Evolutionary conservation across 2,888 invertebrate genomes (phyloP).

Genomic region (Machimus rusticus): DNA sequence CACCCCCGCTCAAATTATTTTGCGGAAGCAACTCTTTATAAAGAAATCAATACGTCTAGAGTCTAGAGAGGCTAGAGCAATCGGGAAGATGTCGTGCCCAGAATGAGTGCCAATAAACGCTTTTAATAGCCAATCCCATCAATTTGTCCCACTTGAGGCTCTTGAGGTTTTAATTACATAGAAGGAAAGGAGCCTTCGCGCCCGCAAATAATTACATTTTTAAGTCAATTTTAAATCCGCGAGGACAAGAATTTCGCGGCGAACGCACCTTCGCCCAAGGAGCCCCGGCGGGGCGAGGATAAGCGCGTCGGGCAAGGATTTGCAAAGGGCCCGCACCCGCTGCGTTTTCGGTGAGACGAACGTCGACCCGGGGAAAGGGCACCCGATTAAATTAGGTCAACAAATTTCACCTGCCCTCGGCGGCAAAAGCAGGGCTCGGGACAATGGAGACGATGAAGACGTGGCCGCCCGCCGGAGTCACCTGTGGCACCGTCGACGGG

Average conservation of each 20-base stretch:
- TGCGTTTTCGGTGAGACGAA: background rate
- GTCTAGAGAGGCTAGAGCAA: background rate
- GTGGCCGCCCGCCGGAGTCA: background rate
- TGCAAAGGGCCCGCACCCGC: background rate
- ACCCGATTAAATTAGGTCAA: slow-evolving; percentile 7
- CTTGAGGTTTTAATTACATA: background rate
- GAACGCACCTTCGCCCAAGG: background rate
- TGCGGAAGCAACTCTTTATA: background rate
- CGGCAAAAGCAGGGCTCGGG: background rate
- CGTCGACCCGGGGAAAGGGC: background rate
- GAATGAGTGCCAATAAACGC: background rate
- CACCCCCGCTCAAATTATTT: background rate
- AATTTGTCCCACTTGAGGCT: background rate
- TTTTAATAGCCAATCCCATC: background rate
- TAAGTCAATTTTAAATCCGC: background rate
- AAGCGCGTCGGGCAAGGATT: background rate
- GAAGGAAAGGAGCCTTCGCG: background rate
- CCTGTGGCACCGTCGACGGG: background rate
- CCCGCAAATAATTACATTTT: background rate
- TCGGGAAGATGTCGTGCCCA: background rate
- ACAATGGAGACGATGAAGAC: background rate
- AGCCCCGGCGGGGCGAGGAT: background rate
- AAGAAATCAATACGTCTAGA: background rate
- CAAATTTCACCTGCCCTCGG: slow-evolving; percentile 2
- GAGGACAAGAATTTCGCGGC: background rate